phyloP scores from a whole-genome alignment of 2,888 invertebrate species.

The Drosophila dives region DNA sequence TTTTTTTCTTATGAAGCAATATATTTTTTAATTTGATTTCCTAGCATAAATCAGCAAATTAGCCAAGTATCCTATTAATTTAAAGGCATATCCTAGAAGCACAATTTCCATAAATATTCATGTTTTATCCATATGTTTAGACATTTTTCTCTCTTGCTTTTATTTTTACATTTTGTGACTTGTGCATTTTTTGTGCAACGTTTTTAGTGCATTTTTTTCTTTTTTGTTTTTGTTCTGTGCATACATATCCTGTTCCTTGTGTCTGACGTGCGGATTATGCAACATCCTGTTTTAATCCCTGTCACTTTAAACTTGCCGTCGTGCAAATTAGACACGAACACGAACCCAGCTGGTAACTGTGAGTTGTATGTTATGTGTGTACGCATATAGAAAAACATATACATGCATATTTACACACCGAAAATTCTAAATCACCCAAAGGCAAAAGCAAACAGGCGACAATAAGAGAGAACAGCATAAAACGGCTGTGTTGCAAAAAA shows the following conservation, averaged over 20 bases:
- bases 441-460: conserved; percentile 42
- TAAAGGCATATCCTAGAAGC: neutral
- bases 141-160: neutral
- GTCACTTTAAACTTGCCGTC: conserved; percentile 75
- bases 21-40: neutral
- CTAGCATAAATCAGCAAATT: neutral
- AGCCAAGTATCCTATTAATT: neutral
- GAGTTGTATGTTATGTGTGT: conserved; percentile 13
- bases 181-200: conserved; percentile 50
- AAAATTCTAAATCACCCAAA: conserved; percentile 60
- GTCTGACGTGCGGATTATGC: conserved; percentile 80
- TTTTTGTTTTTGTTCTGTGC: conserved; percentile 9
- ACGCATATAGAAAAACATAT: neutral
- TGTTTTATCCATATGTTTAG: conserved; percentile 13
- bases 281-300: conserved; percentile 83
- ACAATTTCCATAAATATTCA: neutral
- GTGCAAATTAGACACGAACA: conserved; percentile 69
- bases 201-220: neutral
- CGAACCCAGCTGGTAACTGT: conserved; percentile 29
- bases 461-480: neutral
- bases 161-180: conserved; percentile 26
- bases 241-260: conserved; percentile 69
- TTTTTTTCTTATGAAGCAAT: neutral
- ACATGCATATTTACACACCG: conserved; percentile 27
- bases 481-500: neutral